Percentiles rank a stretch among this genome's conserved stretches.
Evolutionary conservation across 2,888 invertebrate genomes (phyloP).

Genomic region (Rhagonycha fulva): DNA sequence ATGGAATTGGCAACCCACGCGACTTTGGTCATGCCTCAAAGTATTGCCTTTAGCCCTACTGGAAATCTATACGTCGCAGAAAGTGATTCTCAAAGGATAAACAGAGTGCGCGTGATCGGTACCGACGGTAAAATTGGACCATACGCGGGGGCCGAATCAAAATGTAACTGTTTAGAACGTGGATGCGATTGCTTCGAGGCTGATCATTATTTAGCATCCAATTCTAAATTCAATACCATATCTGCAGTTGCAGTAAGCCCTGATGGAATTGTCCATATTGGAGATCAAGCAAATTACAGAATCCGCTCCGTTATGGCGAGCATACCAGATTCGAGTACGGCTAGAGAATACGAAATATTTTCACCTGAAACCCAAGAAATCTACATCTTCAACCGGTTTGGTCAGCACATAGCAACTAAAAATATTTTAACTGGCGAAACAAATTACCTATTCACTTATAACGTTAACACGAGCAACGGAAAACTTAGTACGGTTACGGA

Average conservation of each 20-base stretch:
- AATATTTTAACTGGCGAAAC: conserved; percentile 95
- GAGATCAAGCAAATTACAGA: conserved; percentile 91
- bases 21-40: conserved; percentile 90
- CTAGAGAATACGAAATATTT: conserved; percentile 90
- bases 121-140: conserved; percentile 91
- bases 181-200: conserved; percentile 93
- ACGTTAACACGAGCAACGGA: conserved; percentile 95
- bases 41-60: conserved; percentile 89
- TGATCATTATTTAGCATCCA: conserved; percentile 88
- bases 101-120: conserved; percentile 86
- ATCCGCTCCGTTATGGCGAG: conserved; percentile 88
- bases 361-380: conserved; percentile 95
- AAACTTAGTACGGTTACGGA: conserved; percentile 93
- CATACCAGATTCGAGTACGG: conserved; percentile 82
- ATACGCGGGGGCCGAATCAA: conserved; percentile 94
- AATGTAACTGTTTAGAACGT: conserved; percentile 89
- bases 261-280: conserved; percentile 92
- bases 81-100: conserved; percentile 93
- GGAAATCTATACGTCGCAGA: conserved; percentile 94
- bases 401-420: conserved; percentile 91
- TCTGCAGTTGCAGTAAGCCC: conserved; percentile 92
- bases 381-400: conserved; percentile 91
- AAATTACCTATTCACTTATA: conserved; percentile 92
- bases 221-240: conserved; percentile 92
- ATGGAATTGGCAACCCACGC: conserved; percentile 89